Conservation (phyloP, 2,113 vertebrate species). For the Paracanthobrama guichenoti region DNA sequence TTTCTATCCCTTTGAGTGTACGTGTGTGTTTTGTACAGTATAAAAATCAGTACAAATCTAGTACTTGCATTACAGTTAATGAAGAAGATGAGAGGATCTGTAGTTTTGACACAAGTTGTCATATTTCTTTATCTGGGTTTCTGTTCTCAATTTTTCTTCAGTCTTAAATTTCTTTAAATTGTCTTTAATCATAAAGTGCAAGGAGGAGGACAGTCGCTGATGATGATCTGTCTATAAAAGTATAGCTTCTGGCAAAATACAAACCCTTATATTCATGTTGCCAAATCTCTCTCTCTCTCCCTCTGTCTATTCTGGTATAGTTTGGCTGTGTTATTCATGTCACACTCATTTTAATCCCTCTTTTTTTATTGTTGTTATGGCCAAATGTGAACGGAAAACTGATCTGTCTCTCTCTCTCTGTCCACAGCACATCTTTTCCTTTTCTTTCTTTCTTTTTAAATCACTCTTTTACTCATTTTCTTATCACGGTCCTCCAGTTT, state of each 20-base stretch:
- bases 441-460: conserved; percentile 4
- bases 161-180: neutral
- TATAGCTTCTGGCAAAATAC: neutral
- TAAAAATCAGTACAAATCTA: no score
- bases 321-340: conserved; percentile 14
- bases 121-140: neutral
- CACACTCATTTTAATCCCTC: conserved; percentile 13
- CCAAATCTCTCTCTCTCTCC: conserved; percentile 27
- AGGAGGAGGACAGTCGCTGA: neutral
- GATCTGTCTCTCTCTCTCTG: conserved; percentile 20
- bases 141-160: neutral
- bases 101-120: neutral
- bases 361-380: conserved; percentile 25
- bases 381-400: conserved; percentile 3
- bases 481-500: conserved; percentile 52
- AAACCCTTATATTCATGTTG: neutral
- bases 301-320: neutral
- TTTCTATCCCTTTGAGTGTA: conserved; percentile 51
- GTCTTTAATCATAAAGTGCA: conserved; percentile 21
- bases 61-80: neutral
- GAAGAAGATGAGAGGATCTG: neutral
- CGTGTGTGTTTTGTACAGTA: conserved; percentile 14
- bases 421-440: conserved; percentile 13
- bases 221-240: conserved; percentile 33
- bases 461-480: conserved; percentile 50